Evolutionary conservation across 2,113 vertebrate species (phyloP).

Genomic region (Phoxinus phoxinus): DNA sequence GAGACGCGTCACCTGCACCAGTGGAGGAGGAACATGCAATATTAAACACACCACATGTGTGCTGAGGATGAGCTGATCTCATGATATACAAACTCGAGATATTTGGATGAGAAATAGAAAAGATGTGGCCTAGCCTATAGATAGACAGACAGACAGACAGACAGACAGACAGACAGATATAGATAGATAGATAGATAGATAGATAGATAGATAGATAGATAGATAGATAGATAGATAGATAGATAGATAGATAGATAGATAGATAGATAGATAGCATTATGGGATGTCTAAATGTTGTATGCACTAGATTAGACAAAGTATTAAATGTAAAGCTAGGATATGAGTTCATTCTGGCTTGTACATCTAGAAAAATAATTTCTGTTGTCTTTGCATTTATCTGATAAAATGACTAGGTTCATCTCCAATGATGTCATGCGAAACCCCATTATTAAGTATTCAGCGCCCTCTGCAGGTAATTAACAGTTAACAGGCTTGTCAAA

Average conservation of each 20-base stretch:
- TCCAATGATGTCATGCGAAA: neutral
- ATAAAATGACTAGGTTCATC: neutral
- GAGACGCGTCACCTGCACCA: constrained; percentile 43
- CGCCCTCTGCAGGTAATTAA: constrained; percentile 15
- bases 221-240: neutral
- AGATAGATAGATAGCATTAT: neutral
- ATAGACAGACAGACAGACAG: neutral
- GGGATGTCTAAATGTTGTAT: too few relatives aligned
- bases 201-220: neutral
- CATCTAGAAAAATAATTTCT: neutral
- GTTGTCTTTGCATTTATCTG: neutral
- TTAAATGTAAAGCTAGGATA: neutral
- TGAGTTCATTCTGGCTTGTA: neutral
- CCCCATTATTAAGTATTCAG: constrained; percentile 16
- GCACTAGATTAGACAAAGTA: too few relatives aligned
- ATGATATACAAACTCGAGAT: neutral
- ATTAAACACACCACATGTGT: constrained; percentile 6
- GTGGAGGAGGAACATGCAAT: constrained; percentile 17
- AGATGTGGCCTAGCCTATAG: neutral
- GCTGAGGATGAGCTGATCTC: neutral
- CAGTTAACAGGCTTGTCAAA: neutral
- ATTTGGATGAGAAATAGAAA: neutral
- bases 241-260: neutral
- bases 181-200: neutral
- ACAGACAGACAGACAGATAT: neutral